Base-by-base conservation (phyloP, 2,888 invertebrate species). In the Chymomyza fuscimana region DNA sequence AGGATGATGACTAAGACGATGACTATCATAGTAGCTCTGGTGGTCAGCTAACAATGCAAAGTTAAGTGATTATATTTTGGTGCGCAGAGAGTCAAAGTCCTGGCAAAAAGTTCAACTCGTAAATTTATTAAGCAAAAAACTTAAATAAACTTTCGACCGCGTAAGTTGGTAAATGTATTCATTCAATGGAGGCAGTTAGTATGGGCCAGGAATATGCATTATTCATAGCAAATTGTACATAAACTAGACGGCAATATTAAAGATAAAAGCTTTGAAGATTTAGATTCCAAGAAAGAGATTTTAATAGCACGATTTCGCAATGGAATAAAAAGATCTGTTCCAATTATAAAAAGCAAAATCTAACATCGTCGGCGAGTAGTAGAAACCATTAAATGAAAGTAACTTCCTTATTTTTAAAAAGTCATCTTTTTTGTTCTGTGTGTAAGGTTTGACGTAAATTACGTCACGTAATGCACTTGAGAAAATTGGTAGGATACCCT, bases 31-130 rank as follows among this genome's bases (percentile, higher is more conserved):
- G 32, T 32, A 9, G 32, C 32, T 32, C 32, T 32, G 32, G 6
- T 22, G 60, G 40, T 7, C 60, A 61, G 65, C 59, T 56, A 58
- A 73, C 78, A 85, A 76, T 71, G 73, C 61, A 85, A 85, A 86
- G 79, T 88, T 88, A 86, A 88, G 88, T 86, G 88, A 86, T 88
- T 85, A 88, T 85, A 84, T 84, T 86, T 80, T 79, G 65, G 58
- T 58, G 5, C 4, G 25, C 19, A 12, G 60, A 62, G 66, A 72
- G 69, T 65, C 74, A 70, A 70, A 83, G 83, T 73, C 69, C 75
- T 68, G 70, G 73, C 77, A 70, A 58, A 77, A 82, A 85, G 80
- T 86, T 84, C 65, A 54, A 74, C 82, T 84, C 86, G 79, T 82
- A 85, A 86, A 82, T 85, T 84, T 86, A 82, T 86, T 82, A 86